Base-by-base conservation (phyloP, 2,888 invertebrate species). In the Ichneumon xanthorius region DNA sequence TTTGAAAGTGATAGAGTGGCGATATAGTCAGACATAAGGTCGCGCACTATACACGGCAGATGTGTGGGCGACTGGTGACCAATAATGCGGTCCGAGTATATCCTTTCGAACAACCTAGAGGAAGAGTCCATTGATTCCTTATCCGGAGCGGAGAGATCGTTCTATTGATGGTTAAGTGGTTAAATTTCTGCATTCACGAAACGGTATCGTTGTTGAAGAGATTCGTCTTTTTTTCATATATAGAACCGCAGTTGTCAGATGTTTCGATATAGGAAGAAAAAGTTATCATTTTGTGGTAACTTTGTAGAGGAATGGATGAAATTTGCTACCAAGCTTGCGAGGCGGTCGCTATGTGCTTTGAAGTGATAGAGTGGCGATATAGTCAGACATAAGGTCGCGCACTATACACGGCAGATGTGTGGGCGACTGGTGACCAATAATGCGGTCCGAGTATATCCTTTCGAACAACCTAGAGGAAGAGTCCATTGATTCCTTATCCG, bases 21-120 rank as follows among this genome's bases (percentile, higher is more conserved):
- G 65, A 65, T n/a, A 40, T 65, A 65, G 65, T 40, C 65, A n/a
- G 65, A 40, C n/a, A 37, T n/a, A 9, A 9, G 14, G 63, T 26
- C 11, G 14, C 9, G n/a, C 11, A 16, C 37, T 37, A 16, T 9
- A 19, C 33, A 33, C 1, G 6, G 30, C 9, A 33, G 26, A 14
- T 16, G 33, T 33, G 63, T n/a, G 33, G n/a, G 16, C 14, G 5
- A 33, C 9, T 14, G 19, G 9, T 40, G 40, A 65, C 19, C 37
- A 22, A 3, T 55, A 19, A 55, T 11, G 2, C 22, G 19, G 3
- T 2, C 6, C 2, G 22, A 55, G 55, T 22, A 55, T 22, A 19
- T 55, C 22, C 22, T 22, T 55, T 9, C 22, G 9, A 55, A 55
- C 55, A 22, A 55, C 19, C 1, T 55, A 55, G 19, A 55, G 3